Conservation (phyloP, 2,113 vertebrate genomes). For the Noctilio leporinus region DNA sequence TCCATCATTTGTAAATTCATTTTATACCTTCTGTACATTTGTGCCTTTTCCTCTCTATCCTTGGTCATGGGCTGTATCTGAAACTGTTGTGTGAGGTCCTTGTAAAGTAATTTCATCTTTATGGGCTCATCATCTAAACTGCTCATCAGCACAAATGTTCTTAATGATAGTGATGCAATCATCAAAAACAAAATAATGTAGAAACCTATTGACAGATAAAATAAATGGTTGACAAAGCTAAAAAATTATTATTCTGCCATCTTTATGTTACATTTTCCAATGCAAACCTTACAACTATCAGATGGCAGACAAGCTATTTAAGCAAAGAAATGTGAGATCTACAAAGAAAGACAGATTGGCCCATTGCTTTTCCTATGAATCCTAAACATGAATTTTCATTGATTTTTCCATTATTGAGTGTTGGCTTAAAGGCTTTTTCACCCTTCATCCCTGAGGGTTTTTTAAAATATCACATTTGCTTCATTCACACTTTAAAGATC, state of each 20-base stretch:
- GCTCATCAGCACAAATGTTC: not conserved
- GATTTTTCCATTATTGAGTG: slow-evolving; percentile 42
- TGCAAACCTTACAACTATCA: not conserved
- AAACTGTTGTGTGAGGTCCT: not conserved
- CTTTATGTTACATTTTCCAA: not conserved
- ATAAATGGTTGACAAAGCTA: not conserved
- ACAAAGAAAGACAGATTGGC: not conserved
- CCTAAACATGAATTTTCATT: too few relatives aligned
- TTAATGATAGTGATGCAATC: not conserved
- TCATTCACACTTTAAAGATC: slow-evolving; percentile 35
- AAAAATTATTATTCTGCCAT: not conserved
- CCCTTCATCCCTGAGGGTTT: slow-evolving; percentile 27
- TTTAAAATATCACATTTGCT: slow-evolving; percentile 40
- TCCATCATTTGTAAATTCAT: not conserved
- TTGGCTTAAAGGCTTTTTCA: slow-evolving; percentile 41
- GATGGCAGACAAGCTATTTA: not conserved
- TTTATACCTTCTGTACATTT: not conserved
- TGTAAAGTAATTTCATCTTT: not conserved
- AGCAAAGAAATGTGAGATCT: slow-evolving; percentile 32
- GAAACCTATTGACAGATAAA: not conserved
- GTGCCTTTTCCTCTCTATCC: not conserved
- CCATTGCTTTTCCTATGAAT: slow-evolving; percentile 5
- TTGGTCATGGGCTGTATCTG: not conserved
- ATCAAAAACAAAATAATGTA: not conserved
- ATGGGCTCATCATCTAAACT: not conserved